phyloP scores from a whole-genome alignment of 2,888 invertebrate species.

The Sinhomidia bicolor region DNA sequence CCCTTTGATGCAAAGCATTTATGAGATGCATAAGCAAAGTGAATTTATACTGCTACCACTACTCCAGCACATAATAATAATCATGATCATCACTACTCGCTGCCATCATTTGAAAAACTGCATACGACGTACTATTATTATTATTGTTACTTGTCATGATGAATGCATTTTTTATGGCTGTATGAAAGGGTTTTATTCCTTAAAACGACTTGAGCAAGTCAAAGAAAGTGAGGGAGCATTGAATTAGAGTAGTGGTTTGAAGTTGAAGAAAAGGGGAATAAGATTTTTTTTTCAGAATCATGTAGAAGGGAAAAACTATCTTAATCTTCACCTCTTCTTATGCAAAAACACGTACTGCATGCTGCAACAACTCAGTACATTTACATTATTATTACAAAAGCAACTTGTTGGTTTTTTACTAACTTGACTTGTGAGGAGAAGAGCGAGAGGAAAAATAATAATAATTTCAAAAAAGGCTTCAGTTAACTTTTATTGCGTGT shows the following conservation, averaged over 20 bases:
- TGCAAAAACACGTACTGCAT: constrained; percentile 68
- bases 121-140: constrained; percentile 63
- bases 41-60: background rate
- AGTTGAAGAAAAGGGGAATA: constrained; percentile 28
- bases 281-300: background rate
- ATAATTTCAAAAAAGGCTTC: constrained; percentile 36
- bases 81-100: constrained; percentile 1
- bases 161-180: constrained; percentile 69
- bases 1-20: constrained; percentile 52
- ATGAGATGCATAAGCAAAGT: constrained; percentile 14
- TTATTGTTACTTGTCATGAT: constrained; percentile 69
- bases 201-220: constrained; percentile 42
- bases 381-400: constrained; percentile 20
- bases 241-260: background rate
- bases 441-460: background rate
- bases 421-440: constrained; percentile 29
- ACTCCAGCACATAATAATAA: constrained; percentile 13
- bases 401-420: constrained; percentile 64
- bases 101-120: constrained; percentile 54
- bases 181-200: constrained; percentile 60
- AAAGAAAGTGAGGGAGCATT: constrained; percentile 58
- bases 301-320: constrained; percentile 36
- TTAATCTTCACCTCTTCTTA: constrained; percentile 71
- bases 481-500: background rate
- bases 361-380: background rate